Base-by-base conservation (phyloP, 2,797 vertebrate species). In the Nannoperca obscura region DNA sequence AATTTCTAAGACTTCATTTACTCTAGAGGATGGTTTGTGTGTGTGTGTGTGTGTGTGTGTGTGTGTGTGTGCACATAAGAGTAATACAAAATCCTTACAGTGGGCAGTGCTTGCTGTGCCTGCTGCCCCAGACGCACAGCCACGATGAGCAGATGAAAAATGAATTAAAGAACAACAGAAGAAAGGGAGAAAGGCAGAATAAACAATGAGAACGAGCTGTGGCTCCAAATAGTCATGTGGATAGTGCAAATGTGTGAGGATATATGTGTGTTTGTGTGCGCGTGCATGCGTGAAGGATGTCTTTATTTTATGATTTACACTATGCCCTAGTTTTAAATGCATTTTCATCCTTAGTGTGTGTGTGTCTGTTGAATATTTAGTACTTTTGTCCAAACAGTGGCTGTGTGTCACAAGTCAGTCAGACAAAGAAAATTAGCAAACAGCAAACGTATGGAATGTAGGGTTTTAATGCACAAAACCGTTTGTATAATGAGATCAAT, bases 161-260 rank as follows among this genome's bases (percentile, higher is more conserved):
- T 95, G 89, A 95, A 96, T 95, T 95, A 95, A 94, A 95, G 91
- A 91, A 92, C 82, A 91, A 91, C 86, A 94, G 91, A 94, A 90
- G 87, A 92, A 89, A 87, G 87, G 71, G 68, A 83, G 87, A 90
- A 85, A 86, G 83, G 81, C 81, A 91, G 93, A 90, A 93, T 93
- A 94, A 91, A 91, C 87, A 90, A 91, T 91, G 86, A 92, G 91
- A 87, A 83, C 82, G 86, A 82, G 81, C 75, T 80, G 80, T 88
- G 86, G 85, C 85, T 92, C 81, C 89, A 88, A 88, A 83, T 89
- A 83, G 82, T 88, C 68, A 24, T 88, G 85, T 85, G 78, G 81
- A 73, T 73, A 50, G 60, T 74, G 73, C 67, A 65, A 78, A 69
- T 88, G 76, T 76, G 82, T 80, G 85, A 78, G 82, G 71, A 81